Base-by-base conservation (phyloP, 2,797 vertebrate genomes). In the Cryptoprocta ferox region DNA sequence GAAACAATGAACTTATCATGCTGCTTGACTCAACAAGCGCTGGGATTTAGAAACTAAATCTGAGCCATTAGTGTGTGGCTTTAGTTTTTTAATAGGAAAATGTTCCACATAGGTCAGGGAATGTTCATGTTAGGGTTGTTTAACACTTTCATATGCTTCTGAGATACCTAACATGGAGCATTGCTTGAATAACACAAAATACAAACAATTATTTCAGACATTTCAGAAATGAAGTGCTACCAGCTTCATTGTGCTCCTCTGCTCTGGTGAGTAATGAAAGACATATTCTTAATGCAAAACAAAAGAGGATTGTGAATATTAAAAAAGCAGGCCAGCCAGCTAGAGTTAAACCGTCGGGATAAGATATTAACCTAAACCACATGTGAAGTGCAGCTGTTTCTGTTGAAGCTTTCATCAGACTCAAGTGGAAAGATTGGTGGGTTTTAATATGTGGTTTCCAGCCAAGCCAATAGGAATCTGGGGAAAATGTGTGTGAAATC, bases 361-460 rank as follows among this genome's bases (percentile, higher is more conserved):
- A 98, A 98, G 98, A 98, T 96, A 98, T 98, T 99, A 99, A 99
- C 97, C 96, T 97, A 98, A 99, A 98, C 98, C 99, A 99, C 98
- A 99, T 99, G 99, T 98, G 98, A 98, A 98, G 98, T 97, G 98
- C 98, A 99, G 98, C 98, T 98, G 98, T 99, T 99, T 99, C 98
- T 99, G 97, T 94, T 98, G 98, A 98, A 98, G 98, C 98, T 99
- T 99, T 99, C 98, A 98, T 98, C 99, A 98, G 98, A 97, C 98
- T 98, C 97, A 97, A 96, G 98, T 98, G 98, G 98, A 98, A 99
- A 99, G 99, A 99, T 99, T 99, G 99, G 98, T 99, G 98, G 97
- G 96, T 99, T 99, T 99, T 99, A 99, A 99, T 99, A 99, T 99
- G 98, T 98, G 98, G 98, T 98, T 98, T 98, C 98, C 98, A 98